These are phyloP conservation scores for Zeus faber DNA, from an alignment of 2,113 vertebrate species.

Conservation along the genomic window DNA sequence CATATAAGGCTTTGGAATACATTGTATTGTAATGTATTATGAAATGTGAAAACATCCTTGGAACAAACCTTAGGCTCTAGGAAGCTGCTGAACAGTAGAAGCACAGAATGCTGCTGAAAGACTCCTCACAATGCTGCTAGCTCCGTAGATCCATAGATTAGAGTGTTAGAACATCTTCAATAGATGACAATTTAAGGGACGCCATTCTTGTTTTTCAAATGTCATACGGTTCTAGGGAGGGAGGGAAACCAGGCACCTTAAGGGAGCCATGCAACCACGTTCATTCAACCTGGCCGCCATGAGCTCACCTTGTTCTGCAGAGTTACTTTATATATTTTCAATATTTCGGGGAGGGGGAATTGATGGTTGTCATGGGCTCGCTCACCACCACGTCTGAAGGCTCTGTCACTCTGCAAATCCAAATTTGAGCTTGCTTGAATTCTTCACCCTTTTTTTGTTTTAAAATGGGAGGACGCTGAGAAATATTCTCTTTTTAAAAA, in stretches of 20 bases:
- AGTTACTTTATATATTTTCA: constrained; percentile 7
- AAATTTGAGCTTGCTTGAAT: too few species aligned
- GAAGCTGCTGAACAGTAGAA: constrained; percentile 33
- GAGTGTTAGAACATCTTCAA: constrained; percentile 49
- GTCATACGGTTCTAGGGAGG: not conserved
- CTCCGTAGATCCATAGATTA: constrained; percentile 41
- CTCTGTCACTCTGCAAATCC: too few species aligned
- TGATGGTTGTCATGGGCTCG: too few species aligned
- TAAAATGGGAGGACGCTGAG: too few species aligned
- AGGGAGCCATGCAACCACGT: not conserved
- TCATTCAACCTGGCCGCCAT: too few species aligned
- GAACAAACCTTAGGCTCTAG: constrained; percentile 39
- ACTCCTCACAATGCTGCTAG: constrained; percentile 56
- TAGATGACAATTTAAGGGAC: constrained; percentile 29
- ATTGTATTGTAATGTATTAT: constrained; percentile 16
- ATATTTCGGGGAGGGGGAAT: too few species aligned
- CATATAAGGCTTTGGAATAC: constrained; percentile 15
- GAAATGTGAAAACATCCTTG: constrained; percentile 22
- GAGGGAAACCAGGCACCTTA: not conserved
- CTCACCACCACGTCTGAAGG: too few species aligned
- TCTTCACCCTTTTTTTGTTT: too few species aligned
- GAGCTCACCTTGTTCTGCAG: not conserved
- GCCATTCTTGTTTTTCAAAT: constrained; percentile 29
- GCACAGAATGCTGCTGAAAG: constrained; percentile 44
- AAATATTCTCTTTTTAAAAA: not conserved